Percentiles rank a stretch among this genome's conserved stretches.
Evolutionary conservation across 2,797 vertebrate species (phyloP).

Genomic region (Craterocephalus amniculus): DNA sequence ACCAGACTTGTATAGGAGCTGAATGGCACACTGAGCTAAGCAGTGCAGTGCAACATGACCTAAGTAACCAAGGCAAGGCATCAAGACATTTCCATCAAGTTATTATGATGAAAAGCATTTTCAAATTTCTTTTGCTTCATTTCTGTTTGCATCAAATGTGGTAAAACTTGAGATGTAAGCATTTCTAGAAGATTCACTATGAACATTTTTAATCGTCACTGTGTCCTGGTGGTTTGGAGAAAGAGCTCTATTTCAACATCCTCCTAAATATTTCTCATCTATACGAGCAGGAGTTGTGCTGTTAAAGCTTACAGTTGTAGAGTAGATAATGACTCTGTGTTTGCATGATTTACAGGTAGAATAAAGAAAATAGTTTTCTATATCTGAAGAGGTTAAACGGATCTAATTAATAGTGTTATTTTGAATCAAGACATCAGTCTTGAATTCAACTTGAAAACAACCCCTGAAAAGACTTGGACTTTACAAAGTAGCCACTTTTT

Average conservation of each 20-base stretch:
- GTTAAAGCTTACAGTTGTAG: too few relatives aligned
- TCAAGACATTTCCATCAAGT: neutral
- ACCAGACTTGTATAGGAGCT: neutral
- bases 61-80: neutral
- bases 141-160: neutral
- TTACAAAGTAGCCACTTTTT: slow-evolving; percentile 26
- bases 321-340: too few relatives aligned
- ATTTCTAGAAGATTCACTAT: neutral
- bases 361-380: too few relatives aligned
- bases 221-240: neutral
- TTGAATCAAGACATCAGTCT: too few relatives aligned
- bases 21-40: neutral
- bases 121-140: neutral
- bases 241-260: neutral
- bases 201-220: neutral
- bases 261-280: neutral
- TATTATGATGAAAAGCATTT: neutral
- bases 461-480: neutral
- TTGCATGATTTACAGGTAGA: neutral
- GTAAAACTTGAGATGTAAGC: neutral
- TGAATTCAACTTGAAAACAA: neutral
- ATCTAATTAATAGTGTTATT: neutral
- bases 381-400: too few relatives aligned
- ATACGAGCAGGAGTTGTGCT: neutral
- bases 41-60: neutral